Evolutionary conservation across 2,797 vertebrate species (phyloP).

Genomic region (Hirundo rustica): DNA sequence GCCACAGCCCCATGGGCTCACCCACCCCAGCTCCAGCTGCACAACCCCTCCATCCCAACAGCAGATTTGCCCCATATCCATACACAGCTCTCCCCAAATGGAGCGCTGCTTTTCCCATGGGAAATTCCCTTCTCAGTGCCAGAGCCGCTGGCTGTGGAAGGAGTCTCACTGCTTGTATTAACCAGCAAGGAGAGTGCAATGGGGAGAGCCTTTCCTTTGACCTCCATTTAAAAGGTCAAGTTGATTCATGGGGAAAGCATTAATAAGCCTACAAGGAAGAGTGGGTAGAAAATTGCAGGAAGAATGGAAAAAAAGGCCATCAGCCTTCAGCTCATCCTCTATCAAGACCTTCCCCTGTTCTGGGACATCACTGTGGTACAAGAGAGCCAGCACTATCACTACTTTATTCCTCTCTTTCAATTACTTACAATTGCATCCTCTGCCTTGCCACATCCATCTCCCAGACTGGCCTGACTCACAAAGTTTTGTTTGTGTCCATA

Average conservation of each 20-base stretch:
- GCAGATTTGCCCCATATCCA: rapidly evolving
- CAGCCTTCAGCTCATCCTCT: background rate
- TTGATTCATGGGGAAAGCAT: background rate
- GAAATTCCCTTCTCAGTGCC: background rate
- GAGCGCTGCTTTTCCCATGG: background rate
- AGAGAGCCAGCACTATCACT: background rate
- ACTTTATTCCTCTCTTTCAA: background rate
- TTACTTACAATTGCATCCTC: background rate
- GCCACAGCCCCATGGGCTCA: background rate
- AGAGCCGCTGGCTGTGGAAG: background rate
- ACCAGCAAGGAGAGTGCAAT: background rate
- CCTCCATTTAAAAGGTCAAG: background rate
- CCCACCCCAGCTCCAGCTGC: background rate
- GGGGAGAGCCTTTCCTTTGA: background rate
- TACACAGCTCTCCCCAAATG: background rate
- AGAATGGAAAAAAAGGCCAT: background rate
- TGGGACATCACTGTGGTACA: rapidly evolving
- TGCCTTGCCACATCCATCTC: background rate
- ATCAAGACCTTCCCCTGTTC: background rate
- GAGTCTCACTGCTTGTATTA: background rate
- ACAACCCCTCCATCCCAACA: background rate
- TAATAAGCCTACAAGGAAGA: background rate
- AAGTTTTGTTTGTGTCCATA: background rate
- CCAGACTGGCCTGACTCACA: background rate
- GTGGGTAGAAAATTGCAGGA: background rate